Conservation (phyloP, 1,140 invertebrate genomes). For the Cotesia glomerata region DNA sequence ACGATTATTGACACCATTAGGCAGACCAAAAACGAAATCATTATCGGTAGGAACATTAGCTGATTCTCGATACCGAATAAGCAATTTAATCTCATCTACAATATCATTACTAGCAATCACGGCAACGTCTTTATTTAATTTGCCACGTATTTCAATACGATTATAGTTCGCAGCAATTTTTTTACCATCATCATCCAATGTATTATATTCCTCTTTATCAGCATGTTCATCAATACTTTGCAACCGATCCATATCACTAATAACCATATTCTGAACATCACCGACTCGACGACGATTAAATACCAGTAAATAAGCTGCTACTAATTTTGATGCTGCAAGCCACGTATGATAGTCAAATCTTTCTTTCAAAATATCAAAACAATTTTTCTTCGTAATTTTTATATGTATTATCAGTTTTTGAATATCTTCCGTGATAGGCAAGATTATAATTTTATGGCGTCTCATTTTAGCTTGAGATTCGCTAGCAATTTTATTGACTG, state of each 20-base stretch:
- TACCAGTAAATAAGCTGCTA: background rate
- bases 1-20: background rate
- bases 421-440: background rate
- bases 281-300: slow-evolving; percentile 30
- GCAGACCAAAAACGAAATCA: slow-evolving; percentile 14
- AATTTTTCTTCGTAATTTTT: background rate
- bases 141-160: slow-evolving; percentile 17
- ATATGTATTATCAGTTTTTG: background rate
- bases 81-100: background rate
- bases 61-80: background rate
- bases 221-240: slow-evolving; percentile 5
- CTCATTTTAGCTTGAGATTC: background rate
- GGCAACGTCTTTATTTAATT: slow-evolving; percentile 17
- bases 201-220: slow-evolving; percentile 14
- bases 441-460: background rate
- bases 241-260: background rate
- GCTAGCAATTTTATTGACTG: background rate
- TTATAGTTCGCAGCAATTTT: slow-evolving; percentile 8
- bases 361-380: background rate
- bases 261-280: slow-evolving; percentile 18
- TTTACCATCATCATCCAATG: background rate
- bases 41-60: background rate
- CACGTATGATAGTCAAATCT: background rate
- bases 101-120: background rate
- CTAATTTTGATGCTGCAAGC: background rate